Evolutionary conservation across 1,140 invertebrate genomes (phyloP), one percentile per base, ranked within the genome.

Genomic region (Polypedilum pembai): DNA sequence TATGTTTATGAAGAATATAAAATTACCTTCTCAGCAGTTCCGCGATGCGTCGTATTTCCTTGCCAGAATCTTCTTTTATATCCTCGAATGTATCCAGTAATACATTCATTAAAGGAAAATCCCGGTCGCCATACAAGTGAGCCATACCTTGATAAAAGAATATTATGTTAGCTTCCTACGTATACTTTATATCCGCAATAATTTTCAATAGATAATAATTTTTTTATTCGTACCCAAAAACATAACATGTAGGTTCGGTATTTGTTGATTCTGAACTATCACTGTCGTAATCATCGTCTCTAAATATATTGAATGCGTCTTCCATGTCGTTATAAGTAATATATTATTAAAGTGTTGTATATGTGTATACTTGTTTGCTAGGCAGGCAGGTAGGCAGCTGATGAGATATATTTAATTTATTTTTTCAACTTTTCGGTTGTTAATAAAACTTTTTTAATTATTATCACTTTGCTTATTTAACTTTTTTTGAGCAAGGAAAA

Each of bases 131-230:
- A 95, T 83, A 92, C 93, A 3, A 95, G 79, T 0, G 92, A 94
- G 10, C 93, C 93, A 78, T 95, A 95, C 0, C 92, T 93, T 78
- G 94, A 95, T 15, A 95, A 86, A 93, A 92, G 94, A 20, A 88
- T 78, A 33, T 76, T 73, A 24, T 17, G 0, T 8, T 78, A 12
- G 74, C 79, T 56, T 15, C n/a, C 63, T 63, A 75, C 33, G 74
- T 75, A 69, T 18, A 15, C 41, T 73, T 77, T 74, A 45, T 40
- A 10, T 18, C 66, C 8, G 20, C 8, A 17, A n/a, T 69, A 7
- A 1, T 56, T 17, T 12, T 17, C n/a, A 3, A 56, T 56, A 8
- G 3, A 15, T 15, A 15, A 15, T 3, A 56, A 56, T 56, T 15
- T 56, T 3, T 56, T 56, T 12, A 56, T 15, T n/a, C n/a, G 5